Evolutionary conservation across 2,888 invertebrate genomes (phyloP).

Genomic region (Hypena proboscidalis): DNA sequence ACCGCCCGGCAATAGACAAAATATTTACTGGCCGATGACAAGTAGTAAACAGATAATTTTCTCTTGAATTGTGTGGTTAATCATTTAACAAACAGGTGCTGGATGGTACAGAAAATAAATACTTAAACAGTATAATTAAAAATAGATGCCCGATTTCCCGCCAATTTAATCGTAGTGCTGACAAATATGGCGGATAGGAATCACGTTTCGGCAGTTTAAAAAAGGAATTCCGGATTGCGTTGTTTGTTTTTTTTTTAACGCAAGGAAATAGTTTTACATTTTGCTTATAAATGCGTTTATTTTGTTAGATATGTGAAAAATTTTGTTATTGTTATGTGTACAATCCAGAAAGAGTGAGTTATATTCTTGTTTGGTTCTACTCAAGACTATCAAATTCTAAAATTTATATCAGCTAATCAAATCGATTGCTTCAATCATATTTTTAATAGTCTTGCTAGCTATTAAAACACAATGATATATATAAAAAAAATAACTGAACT

Average conservation of each 20-base stretch:
- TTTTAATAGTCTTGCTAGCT: too few relatives aligned
- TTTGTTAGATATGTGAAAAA: background rate
- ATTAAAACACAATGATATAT: too few relatives aligned
- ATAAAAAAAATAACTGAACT: background rate
- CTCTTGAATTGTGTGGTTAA: slow-evolving; percentile 36
- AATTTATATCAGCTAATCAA: too few relatives aligned
- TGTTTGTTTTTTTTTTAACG: slow-evolving; percentile 3
- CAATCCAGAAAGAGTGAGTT: too few relatives aligned
- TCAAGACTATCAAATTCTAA: too few relatives aligned
- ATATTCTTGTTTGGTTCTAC: too few relatives aligned
- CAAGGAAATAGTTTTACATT: background rate
- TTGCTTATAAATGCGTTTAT: slow-evolving; percentile 3
- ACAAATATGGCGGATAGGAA: slow-evolving; percentile 1
- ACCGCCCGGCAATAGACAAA: slow-evolving; percentile 31
- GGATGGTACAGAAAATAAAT: slow-evolving; percentile 36
- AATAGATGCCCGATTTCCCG: slow-evolving; percentile 11
- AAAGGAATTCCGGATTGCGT: background rate
- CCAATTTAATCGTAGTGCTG: slow-evolving; percentile 24
- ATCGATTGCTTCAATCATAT: too few relatives aligned
- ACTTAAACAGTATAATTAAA: slow-evolving; percentile 24
- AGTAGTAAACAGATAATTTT: slow-evolving; percentile 40
- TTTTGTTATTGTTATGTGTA: background rate
- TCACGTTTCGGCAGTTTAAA: background rate
- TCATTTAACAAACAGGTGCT: slow-evolving; percentile 41
- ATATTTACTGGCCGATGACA: slow-evolving; percentile 46